Conservation (phyloP, 2,888 invertebrate species). For the Eupithecia centaureata region DNA sequence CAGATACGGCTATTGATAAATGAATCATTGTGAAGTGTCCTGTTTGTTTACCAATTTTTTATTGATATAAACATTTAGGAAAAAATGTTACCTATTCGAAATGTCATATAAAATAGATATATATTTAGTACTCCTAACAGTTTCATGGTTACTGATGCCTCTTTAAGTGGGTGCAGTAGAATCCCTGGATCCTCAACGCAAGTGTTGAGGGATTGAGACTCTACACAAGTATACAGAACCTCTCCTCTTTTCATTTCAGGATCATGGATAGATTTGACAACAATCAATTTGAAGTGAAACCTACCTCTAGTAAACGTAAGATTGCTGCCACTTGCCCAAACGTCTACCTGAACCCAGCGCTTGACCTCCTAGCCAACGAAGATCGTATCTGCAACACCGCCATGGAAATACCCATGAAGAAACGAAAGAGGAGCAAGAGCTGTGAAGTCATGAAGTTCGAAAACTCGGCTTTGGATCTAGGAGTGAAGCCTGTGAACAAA, state of each 20-base stretch:
- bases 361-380: slow-evolving; percentile 76
- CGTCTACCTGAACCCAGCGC: slow-evolving; percentile 74
- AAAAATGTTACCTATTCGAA: too few species aligned
- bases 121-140: background rate
- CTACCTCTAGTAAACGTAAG: slow-evolving; percentile 71
- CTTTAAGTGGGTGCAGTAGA: background rate
- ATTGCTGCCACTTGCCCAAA: slow-evolving; percentile 66
- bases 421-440: slow-evolving; percentile 70
- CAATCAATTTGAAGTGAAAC: slow-evolving; percentile 77
- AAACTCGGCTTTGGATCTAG: slow-evolving; percentile 74
- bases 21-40: background rate
- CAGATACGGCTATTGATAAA: background rate
- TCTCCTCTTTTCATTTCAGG: slow-evolving; percentile 34
- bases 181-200: too few species aligned
- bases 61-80: too few species aligned
- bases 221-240: too few species aligned
- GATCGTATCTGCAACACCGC: slow-evolving; percentile 79
- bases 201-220: too few species aligned
- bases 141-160: background rate
- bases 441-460: slow-evolving; percentile 72
- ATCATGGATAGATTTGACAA: slow-evolving; percentile 72
- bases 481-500: slow-evolving; percentile 61
- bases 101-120: too few species aligned
- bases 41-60: background rate
- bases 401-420: slow-evolving; percentile 78